Conservation (phyloP, 2,888 invertebrate genomes). For the Oxycera nigricornis region DNA sequence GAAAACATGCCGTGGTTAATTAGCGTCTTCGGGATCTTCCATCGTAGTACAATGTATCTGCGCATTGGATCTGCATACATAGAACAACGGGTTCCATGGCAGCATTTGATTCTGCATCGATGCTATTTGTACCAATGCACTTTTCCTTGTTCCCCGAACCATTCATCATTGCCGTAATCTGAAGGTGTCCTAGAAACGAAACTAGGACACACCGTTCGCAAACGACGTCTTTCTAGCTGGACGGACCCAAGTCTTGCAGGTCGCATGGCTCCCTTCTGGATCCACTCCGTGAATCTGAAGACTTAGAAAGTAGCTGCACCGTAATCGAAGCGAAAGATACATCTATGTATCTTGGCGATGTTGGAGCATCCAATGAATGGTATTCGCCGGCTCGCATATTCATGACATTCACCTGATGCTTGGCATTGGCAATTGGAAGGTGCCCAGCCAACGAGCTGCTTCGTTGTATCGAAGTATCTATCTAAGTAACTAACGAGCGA, state of each 20-base stretch:
- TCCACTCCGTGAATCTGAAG: background rate
- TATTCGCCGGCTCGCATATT: background rate
- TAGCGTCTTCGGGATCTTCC: background rate
- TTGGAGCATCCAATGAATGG: background rate
- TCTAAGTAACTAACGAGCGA: background rate
- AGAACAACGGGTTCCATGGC: constrained; percentile 3
- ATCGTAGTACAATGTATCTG: background rate
- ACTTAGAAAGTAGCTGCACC: constrained; percentile 8
- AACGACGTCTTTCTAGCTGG: background rate
- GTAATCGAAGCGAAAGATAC: background rate
- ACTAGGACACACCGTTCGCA: constrained; percentile 20
- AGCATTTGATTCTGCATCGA: constrained; percentile 8
- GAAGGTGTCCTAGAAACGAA: constrained; percentile 28
- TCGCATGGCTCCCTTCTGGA: background rate
- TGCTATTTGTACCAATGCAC: constrained; percentile 19
- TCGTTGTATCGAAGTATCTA: background rate
- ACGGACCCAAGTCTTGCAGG: background rate
- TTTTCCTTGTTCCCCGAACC: background rate
- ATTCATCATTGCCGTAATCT: constrained; percentile 13
- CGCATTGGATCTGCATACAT: background rate
- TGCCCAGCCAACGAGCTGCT: background rate
- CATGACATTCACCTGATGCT: constrained; percentile 16
- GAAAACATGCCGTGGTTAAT: background rate
- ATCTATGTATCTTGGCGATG: background rate
- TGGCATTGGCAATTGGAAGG: background rate